Percentiles rank a stretch among this genome's conserved stretches.
Evolutionary conservation across 2,888 invertebrate species (phyloP).

Genomic region (Agrotis exclamationis): DNA sequence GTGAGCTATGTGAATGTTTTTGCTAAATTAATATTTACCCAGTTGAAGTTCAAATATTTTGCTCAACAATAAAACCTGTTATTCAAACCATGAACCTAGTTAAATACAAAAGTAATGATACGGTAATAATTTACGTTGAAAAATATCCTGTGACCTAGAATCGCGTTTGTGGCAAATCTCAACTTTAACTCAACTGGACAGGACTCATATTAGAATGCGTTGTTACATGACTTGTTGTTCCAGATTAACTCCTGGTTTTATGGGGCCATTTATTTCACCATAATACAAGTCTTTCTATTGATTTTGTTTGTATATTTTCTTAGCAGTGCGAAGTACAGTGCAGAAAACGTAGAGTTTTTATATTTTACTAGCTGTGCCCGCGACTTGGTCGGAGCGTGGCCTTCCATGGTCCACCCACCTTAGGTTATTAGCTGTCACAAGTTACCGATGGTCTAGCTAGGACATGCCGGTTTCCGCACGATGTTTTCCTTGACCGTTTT

Average conservation of each 20-base stretch:
- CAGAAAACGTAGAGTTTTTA: too few species aligned
- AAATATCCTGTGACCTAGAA: conserved; percentile 61
- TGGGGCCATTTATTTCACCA: conserved; percentile 45
- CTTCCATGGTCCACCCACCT: too few species aligned
- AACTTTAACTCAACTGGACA: conserved; percentile 1
- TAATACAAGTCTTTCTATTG: conserved; percentile 29
- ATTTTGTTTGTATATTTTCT: conserved; percentile 30
- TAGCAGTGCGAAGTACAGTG: background rate
- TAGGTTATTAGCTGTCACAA: too few species aligned
- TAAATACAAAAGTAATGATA: conserved; percentile 40
- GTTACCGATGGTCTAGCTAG: too few species aligned
- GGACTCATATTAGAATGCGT: conserved; percentile 21
- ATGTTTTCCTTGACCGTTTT: too few species aligned
- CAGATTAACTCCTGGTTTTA: conserved; percentile 40
- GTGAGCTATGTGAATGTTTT: too few species aligned
- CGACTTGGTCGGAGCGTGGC: too few species aligned
- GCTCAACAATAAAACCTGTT: conserved; percentile 12
- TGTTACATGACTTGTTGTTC: conserved; percentile 28
- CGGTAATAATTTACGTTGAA: conserved; percentile 48
- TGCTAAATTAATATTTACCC: background rate
- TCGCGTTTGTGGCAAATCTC: conserved; percentile 35
- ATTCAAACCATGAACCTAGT: conserved; percentile 38
- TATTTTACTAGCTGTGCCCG: too few species aligned
- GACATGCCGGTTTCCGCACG: too few species aligned
- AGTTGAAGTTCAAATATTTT: background rate